These are phyloP conservation scores for Solen grandis DNA, from an alignment of 1,140 invertebrate species.

Conservation along the genomic window DNA sequence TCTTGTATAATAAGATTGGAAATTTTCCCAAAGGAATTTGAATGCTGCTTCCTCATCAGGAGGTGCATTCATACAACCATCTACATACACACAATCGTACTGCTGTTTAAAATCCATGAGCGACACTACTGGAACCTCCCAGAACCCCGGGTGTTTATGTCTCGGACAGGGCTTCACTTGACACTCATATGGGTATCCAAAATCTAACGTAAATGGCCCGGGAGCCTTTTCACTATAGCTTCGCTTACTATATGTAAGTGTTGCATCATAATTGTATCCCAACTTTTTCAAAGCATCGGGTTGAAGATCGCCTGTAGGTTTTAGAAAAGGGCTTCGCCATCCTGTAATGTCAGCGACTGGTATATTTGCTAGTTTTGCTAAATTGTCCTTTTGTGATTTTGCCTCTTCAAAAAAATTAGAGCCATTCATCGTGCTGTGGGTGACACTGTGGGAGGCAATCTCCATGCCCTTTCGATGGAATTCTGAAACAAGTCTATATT, in stretches of 20 bases:
- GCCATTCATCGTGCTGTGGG: constrained; percentile 67
- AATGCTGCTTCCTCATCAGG: constrained; percentile 63
- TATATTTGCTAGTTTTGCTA: constrained; percentile 63
- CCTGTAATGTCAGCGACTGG: constrained; percentile 64
- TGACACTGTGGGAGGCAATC: constrained; percentile 93
- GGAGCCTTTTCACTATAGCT: constrained; percentile 58
- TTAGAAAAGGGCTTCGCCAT: constrained; percentile 70
- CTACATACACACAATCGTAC: constrained; percentile 71
- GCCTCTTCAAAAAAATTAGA: constrained; percentile 62
- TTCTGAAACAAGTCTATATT: constrained; percentile 91
- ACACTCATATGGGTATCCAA: constrained; percentile 66
- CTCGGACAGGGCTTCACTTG: constrained; percentile 68
- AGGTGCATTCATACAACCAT: constrained; percentile 69
- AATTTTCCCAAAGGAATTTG: constrained; percentile 73
- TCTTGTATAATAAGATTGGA: constrained; percentile 67
- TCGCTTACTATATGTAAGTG: constrained; percentile 65
- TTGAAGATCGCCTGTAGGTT: constrained; percentile 65
- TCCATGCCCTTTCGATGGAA: constrained; percentile 92
- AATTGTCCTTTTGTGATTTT: constrained; percentile 61
- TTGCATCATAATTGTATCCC: constrained; percentile 67
- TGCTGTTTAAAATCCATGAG: constrained; percentile 66
- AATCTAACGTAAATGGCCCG: constrained; percentile 72
- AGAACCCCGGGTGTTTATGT: constrained; percentile 62
- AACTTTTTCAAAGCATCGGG: constrained; percentile 63
- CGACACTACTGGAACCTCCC: constrained; percentile 73